Conservation (phyloP, 2,888 invertebrate genomes). For the Leucophenga maculata region DNA sequence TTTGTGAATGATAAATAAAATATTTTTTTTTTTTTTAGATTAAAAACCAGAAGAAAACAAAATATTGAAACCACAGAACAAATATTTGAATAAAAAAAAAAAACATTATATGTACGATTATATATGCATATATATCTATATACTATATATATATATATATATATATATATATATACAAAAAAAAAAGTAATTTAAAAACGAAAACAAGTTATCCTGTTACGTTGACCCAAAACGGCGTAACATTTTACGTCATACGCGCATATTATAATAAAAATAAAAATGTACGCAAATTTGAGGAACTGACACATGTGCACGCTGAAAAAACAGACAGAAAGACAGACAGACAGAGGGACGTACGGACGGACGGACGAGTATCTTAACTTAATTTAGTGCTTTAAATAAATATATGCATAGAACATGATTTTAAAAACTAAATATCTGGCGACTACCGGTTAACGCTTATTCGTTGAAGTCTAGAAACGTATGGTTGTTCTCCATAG, state of each 20-base stretch:
- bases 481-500: too few relatives aligned
- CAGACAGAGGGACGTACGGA: not conserved
- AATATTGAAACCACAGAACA: not conserved
- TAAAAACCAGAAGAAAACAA: conserved; percentile 1
- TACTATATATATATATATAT: not conserved
- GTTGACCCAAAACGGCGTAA: conserved; percentile 20
- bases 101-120: too few relatives aligned
- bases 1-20: conserved; percentile 8
- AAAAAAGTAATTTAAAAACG: not conserved
- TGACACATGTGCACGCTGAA: not conserved
- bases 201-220: conserved; percentile 14
- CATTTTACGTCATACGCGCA: conserved; percentile 10
- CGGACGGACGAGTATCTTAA: too few relatives aligned
- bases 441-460: too few relatives aligned
- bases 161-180: not conserved
- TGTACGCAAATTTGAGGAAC: too few relatives aligned
- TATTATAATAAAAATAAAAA: not conserved
- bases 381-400: too few relatives aligned
- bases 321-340: not conserved
- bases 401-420: too few relatives aligned
- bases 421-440: too few relatives aligned
- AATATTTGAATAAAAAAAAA: conserved; percentile 5
- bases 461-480: too few relatives aligned
- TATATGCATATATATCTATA: not conserved
- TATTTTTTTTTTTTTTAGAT: not conserved